Base-by-base conservation (phyloP, 2,888 invertebrate species). In the Lymantria dispar region DNA sequence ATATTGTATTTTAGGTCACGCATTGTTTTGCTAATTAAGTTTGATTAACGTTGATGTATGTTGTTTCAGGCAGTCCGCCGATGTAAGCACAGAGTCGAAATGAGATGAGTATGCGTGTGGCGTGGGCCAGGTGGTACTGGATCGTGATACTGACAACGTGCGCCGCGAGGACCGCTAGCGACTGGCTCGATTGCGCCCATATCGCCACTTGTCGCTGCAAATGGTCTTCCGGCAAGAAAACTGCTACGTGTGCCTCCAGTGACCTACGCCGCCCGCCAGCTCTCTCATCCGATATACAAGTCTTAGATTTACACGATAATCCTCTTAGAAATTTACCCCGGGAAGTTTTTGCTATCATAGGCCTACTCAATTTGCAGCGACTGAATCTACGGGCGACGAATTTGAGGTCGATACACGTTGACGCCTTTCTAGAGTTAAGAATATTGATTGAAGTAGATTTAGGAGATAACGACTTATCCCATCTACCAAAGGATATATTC, bases 171-270 rank as follows among this genome's bases (percentile, higher is more conserved):
- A 90, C 89, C 53, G 87, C 88, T 69, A 89, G 89, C 70, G 97
- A 97, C 86, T 97, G 97, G 97, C 96, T 96, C 47, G 96, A 96
- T 85, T 97, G 97, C 86, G 96, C 97, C 72, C 93, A 94, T 63
- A 96, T 96, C 73, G 91, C 94, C 59, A 94, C 95, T 70, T 98
- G 98, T 83, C 94, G 94, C 73, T 98, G 98, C 93, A 97, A 97
- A 90, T 98, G 98, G 98, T 95, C 96, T 41, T 96, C 95, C 56
- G 97, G 97, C 57, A 98, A 98, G 87, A 97, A 96, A 83, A 96
- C 96, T 41, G 98, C 97, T 50, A 93, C 96, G 54, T 98, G 98
- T 87, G 94, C 94, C 59, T 95, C 96, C 73, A 94, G 96, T 64
- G 95, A 96, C 67, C 93, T 97, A 64, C 95, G 95, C 64, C 93